Evolutionary conservation across 2,113 vertebrate genomes (phyloP), one percentile per base, ranked within the genome.

Genomic region (Rhagologus leucostigma): DNA sequence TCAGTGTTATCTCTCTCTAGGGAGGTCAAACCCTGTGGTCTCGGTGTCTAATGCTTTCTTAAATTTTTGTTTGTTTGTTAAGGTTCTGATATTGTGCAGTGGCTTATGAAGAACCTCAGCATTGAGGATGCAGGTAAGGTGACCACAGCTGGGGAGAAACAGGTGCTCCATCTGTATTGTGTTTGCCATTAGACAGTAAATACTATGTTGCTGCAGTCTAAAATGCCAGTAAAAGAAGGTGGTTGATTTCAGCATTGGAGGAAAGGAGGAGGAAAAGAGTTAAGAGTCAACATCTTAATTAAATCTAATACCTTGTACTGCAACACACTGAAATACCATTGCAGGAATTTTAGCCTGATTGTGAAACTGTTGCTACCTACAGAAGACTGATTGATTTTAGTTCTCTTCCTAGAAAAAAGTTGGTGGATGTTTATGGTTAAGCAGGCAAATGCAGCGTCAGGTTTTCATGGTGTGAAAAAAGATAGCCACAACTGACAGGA

Each of bases 61-160:
- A 27, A 91, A 75, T n/a, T 92, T 76, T 83, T 33, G 47, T 74
- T 81, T 67, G 11, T 84, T 98, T 39, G 97, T 84, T 29, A 95
- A 99, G 99, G 99, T 93, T 97, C 98, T 16, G 99, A 99, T 92
- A 98, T 99, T 96, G 98, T 99, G 41, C 99, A 99, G 97, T 99
- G 99, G 99, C 97, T 99, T 92, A 98, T 99, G 98, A 99, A 99
- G 98, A 99, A 99, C 90, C 98, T 99, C 89, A 98, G 46, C 90
- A 98, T 99, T 77, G 99, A 99, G 74, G 99, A 99, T 95, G 98
- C 98, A 99, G 99, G 99, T 99, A 98, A 95, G 87, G 17, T 87
- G 65, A 82, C 37, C 19, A 50, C 6, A 52, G 26, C 22, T 83
- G 49, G 57, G 77, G 19, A 77, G 37, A 56, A 69, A 18, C 23